Conservation (phyloP, 1,140 invertebrate species). For the Limonius californicus region DNA sequence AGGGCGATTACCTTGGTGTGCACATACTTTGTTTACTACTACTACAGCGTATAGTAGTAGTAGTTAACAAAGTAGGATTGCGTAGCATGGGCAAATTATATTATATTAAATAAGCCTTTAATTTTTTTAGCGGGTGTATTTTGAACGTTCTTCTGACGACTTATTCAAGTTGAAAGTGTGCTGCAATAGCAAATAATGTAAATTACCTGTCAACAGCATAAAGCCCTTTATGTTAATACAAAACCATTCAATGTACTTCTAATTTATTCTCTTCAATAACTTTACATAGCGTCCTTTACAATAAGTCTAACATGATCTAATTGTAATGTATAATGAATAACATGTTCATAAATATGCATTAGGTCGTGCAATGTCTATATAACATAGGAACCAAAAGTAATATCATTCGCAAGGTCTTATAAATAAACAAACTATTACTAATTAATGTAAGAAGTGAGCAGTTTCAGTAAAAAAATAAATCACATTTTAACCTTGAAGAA, state of each 20-base stretch:
- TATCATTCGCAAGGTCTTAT: neutral
- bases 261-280: slow-evolving; percentile 8
- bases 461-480: neutral
- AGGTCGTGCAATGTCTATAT: slow-evolving; percentile 6
- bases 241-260: neutral
- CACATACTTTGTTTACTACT: no score
- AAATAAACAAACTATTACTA: neutral
- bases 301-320: slow-evolving; percentile 14
- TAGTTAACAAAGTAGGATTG: no score
- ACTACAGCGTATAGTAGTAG: no score
- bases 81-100: no score
- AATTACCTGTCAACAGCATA: neutral
- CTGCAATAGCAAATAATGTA: neutral
- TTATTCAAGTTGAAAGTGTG: no score
- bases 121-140: no score
- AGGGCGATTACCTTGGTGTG: no score
- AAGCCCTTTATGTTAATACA: neutral
- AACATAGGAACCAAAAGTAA: slow-evolving; percentile 11
- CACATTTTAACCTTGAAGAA: neutral
- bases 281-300: slow-evolving; percentile 12
- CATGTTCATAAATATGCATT: slow-evolving; percentile 11
- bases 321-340: slow-evolving; percentile 14
- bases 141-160: no score
- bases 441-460: neutral
- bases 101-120: neutral